These are phyloP conservation scores for Zapornia atra DNA, from an alignment of 2,113 vertebrate genomes.

Conservation along the genomic window DNA sequence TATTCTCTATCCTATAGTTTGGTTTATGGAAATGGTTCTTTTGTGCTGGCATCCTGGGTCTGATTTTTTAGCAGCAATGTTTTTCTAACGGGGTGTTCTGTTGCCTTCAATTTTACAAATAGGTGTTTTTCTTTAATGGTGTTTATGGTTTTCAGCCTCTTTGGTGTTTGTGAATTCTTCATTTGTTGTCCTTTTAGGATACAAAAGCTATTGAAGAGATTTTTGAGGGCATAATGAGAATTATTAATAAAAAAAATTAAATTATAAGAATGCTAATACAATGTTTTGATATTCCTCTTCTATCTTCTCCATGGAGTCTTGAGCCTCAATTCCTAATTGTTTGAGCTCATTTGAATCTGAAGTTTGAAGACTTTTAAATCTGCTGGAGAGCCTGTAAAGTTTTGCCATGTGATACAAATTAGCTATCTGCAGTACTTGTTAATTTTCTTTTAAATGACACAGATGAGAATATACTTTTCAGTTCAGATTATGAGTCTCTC, in stretches of 20 bases:
- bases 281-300: background rate
- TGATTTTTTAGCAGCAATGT: background rate
- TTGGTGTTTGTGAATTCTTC: background rate
- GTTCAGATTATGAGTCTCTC: background rate
- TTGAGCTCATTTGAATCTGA: background rate
- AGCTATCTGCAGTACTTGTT: background rate
- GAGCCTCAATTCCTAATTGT: background rate
- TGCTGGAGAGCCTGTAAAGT: background rate
- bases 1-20: background rate
- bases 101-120: background rate
- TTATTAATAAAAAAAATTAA: background rate
- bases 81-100: background rate
- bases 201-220: background rate
- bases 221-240: background rate
- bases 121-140: background rate
- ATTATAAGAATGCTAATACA: background rate
- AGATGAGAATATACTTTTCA: background rate
- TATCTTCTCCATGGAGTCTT: background rate
- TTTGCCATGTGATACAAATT: background rate
- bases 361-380: background rate
- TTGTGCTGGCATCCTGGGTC: background rate
- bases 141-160: background rate
- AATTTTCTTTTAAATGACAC: background rate
- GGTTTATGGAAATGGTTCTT: background rate
- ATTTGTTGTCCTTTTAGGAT: background rate